Conservation (phyloP, 53 echinoderm and acorn worm genomes). For the Patiria pectinifera region DNA sequence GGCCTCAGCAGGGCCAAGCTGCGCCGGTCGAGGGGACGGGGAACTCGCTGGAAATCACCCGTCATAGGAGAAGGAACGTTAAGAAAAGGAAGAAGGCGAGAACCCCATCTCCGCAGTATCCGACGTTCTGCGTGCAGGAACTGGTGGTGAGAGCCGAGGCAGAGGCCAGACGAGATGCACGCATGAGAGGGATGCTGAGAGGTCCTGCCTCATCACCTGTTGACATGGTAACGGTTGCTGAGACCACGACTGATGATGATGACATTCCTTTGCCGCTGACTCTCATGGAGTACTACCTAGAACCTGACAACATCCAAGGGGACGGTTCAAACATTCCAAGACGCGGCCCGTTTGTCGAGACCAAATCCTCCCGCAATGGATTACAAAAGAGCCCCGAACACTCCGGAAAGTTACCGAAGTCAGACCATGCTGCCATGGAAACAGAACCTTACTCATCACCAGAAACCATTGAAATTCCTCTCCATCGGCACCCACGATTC, state of each 20-base stretch:
- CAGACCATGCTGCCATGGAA: neutral
- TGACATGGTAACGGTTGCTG: slow-evolving; percentile 6
- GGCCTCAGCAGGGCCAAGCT: slow-evolving; percentile 41
- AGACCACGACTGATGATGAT: neutral
- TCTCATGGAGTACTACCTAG: neutral
- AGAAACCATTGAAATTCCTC: neutral
- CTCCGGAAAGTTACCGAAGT: neutral
- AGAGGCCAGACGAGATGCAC: slow-evolving; percentile 18
- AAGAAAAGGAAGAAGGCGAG: slow-evolving; percentile 30
- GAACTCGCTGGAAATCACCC: neutral
- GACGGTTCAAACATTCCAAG: neutral
- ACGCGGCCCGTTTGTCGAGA: neutral
- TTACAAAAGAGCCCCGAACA: neutral
- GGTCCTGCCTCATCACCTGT: slow-evolving; percentile 4
- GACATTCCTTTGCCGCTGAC: slow-evolving; percentile 8
- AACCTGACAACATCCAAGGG: neutral
- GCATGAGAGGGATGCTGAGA: neutral
- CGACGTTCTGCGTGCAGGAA: slow-evolving; percentile 60
- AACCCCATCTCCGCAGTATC: slow-evolving; percentile 49
- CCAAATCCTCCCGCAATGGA: neutral
- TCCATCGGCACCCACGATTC: neutral
- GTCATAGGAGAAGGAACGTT: neutral
- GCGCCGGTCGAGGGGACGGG: neutral
- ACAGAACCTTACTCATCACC: neutral
- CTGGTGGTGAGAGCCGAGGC: slow-evolving; percentile 51